A percentile compares a stretch with the other conserved stretches of the same genome.
Evolutionary conservation across 2,888 invertebrate genomes (phyloP).

Genomic region (Chouioia cunea): DNA sequence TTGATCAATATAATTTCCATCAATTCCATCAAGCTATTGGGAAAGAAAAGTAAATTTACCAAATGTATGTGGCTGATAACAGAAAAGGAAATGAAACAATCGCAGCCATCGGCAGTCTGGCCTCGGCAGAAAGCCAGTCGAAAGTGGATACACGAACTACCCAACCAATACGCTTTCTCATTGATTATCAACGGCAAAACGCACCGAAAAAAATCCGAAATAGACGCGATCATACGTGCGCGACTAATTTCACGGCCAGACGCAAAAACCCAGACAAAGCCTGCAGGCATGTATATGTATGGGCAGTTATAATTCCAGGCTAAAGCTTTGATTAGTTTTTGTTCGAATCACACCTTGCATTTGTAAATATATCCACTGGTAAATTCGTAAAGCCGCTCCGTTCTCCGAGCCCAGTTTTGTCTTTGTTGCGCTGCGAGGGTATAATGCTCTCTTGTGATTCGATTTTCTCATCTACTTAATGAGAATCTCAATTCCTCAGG

Average conservation of each 20-base stretch:
- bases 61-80: not conserved
- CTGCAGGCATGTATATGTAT: no score
- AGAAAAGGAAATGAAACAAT: slow-evolving; percentile 22
- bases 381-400: not conserved
- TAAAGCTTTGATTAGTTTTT: slow-evolving; percentile 28
- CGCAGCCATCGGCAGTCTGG: not conserved
- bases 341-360: slow-evolving; percentile 15
- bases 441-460: not conserved
- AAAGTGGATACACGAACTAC: not conserved
- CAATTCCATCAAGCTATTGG: not conserved
- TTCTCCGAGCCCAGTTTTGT: not conserved
- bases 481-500: no score
- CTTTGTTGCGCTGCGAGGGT: not conserved
- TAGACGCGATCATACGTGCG: slow-evolving; percentile 27
- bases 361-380: slow-evolving; percentile 26
- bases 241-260: slow-evolving; percentile 41
- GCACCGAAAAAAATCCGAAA: not conserved
- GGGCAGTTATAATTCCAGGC: no score
- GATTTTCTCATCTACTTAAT: slow-evolving; percentile 3
- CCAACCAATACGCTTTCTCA: slow-evolving; percentile 2
- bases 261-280: not conserved
- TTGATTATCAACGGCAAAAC: not conserved
- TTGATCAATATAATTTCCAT: slow-evolving; percentile 32
- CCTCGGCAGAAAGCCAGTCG: not conserved
- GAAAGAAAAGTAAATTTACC: slow-evolving; percentile 24